phyloP scores from a whole-genome alignment of 2,113 vertebrate species.

The Pelodiscus sinensis region DNA sequence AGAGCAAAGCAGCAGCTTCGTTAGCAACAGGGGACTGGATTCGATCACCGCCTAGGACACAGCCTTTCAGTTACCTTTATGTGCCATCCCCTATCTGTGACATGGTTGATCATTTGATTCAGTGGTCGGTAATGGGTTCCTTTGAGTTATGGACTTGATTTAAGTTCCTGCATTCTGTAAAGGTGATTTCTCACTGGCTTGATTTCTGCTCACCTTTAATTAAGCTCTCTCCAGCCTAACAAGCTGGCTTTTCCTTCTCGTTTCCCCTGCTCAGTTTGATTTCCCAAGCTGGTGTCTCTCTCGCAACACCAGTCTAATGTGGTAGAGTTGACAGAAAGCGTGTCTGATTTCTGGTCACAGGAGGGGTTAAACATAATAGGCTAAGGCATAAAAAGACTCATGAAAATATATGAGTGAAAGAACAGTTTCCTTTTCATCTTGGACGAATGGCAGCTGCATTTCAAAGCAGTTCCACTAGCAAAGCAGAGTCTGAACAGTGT shows the following conservation, averaged over 20 bases:
- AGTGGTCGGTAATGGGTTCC: background rate
- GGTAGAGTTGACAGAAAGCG: background rate
- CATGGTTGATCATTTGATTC: background rate
- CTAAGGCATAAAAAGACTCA: background rate
- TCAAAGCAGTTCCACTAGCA: background rate
- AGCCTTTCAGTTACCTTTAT: no score
- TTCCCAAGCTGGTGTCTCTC: background rate
- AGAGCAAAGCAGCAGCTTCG: no score
- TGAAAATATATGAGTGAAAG: background rate
- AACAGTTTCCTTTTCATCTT: background rate
- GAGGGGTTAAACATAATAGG: background rate
- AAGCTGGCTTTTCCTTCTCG: no score
- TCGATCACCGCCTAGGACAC: no score
- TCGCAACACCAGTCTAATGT: accelerated
- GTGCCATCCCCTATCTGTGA: background rate
- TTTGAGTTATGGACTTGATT: accelerated
- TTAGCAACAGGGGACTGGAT: no score
- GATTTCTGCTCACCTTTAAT: background rate
- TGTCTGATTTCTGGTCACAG: no score
- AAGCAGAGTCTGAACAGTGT: accelerated
- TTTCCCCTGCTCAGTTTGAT: background rate
- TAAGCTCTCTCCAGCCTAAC: background rate
- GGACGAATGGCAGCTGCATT: background rate
- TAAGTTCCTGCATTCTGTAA: slow-evolving; percentile 14
- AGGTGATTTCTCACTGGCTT: slow-evolving; percentile 26